Evolutionary conservation across 2,797 vertebrate species (phyloP).

Genomic region (Heteromormyrus szaboi): DNA sequence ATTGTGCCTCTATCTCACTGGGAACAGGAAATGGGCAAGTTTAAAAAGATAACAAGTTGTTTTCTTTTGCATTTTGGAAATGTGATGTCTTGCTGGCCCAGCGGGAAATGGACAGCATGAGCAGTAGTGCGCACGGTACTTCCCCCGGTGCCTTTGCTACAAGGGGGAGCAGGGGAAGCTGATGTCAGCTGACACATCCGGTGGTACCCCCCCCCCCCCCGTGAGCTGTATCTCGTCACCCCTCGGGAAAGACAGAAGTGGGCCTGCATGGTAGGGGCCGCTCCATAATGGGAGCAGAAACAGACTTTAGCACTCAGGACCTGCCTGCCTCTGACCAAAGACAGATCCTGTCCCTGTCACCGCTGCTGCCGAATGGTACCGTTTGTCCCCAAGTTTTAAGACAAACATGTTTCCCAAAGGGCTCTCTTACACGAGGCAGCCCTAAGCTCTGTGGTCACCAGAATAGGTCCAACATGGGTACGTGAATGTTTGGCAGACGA

Average conservation of each 20-base stretch:
- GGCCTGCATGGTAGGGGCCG: not conserved
- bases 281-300: not conserved
- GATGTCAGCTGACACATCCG: slow-evolving; percentile 8
- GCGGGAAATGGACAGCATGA: slow-evolving; percentile 63
- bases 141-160: not conserved
- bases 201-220: not conserved
- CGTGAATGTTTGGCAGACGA: not conserved
- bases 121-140: not conserved
- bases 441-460: not conserved
- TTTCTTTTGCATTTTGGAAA: slow-evolving; percentile 23
- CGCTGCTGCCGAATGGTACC: not conserved
- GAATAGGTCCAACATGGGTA: not conserved
- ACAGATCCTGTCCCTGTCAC: slow-evolving; percentile 2
- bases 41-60: slow-evolving; percentile 70
- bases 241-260: not conserved
- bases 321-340: not conserved
- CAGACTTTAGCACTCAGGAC: not conserved
- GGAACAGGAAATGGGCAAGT: slow-evolving; percentile 74
- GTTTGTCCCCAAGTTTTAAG: not conserved
- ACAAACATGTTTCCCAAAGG: not conserved
- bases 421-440: not conserved
- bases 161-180: not conserved
- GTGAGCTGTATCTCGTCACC: not conserved
- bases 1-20: slow-evolving; percentile 65
- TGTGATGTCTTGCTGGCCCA: slow-evolving; percentile 36